phyloP scores from a whole-genome alignment of 1,140 invertebrate genomes.

The Melanaphis sacchari region DNA sequence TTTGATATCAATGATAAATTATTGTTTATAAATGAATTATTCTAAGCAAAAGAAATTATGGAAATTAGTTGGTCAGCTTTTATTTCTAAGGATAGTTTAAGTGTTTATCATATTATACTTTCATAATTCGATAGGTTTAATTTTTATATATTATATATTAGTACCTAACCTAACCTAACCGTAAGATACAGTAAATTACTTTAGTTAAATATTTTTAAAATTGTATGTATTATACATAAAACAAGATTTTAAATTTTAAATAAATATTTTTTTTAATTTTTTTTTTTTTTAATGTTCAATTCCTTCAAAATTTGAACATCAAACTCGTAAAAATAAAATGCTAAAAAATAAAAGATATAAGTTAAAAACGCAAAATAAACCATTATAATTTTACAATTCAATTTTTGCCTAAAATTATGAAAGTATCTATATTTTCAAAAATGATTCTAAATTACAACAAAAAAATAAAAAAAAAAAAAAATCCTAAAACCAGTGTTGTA shows the following conservation, averaged over 20 bases:
- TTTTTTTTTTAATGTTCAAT: background rate
- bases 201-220: background rate
- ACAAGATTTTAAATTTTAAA: too few species aligned
- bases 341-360: background rate
- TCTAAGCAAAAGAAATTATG: too few species aligned
- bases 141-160: too few species aligned
- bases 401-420: too few species aligned
- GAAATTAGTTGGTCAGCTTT: too few species aligned
- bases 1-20: background rate
- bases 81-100: too few species aligned
- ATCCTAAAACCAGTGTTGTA: background rate
- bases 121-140: too few species aligned
- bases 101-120: too few species aligned
- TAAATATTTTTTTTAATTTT: too few species aligned
- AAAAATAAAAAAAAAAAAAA: background rate
- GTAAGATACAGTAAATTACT: background rate
- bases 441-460: fast-evolving
- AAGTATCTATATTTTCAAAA: background rate
- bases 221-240: too few species aligned
- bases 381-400: background rate
- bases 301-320: background rate
- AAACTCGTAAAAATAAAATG: background rate
- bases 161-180: too few species aligned
- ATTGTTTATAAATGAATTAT: background rate
- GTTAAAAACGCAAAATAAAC: background rate